Base-by-base conservation (phyloP, 2,888 invertebrate genomes). In the Ormyrus thymus region DNA sequence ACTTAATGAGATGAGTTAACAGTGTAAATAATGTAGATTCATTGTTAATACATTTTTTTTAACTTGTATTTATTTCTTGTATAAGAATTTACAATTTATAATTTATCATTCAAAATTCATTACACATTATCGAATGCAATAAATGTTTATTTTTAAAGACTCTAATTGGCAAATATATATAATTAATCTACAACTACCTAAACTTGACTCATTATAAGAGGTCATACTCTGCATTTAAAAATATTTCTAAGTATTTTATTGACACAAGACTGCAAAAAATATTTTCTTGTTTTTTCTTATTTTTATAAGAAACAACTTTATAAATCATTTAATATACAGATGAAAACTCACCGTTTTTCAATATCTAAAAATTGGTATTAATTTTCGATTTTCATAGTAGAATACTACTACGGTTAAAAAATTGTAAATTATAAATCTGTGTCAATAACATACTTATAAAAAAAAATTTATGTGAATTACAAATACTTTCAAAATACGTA, bases 1-100 rank as follows among this genome's bases (percentile, higher is more conserved):
- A 87, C 88, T 93, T 56, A 90, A 90, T 84, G 93, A 90, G 29
- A 64, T 48, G 11, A 11, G 29, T 46, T 29, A 9, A 46, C 50
- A 15, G 66, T 50, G 29, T 45, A 48, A 51, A 11, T 13, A 50
- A 58, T 68, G 50, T 66, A 61, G 43, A 61, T 53, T 59, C 43
- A 61, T 69, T 4, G 10, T 56, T 10, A 71, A 55, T 55, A 59
- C n/a, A 65, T 48, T 58, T 74, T 80, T 29, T 80, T n/a, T 70
- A 74, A 65, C 70, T 77, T 77, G 55, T 78, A 78, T 80, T 80
- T 80, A 77, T 80, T 80, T 77, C 74, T 75, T 74, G 59, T 77
- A 68, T 77, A 75, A 79, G 79, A 79, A 79, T 76, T 75, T 79
- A 79, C 79, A 75, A 69, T 78, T 74, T 74, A 64, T 68, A 75